These are phyloP conservation scores for Spermophilus dauricus DNA, from an alignment of 2,113 vertebrate genomes.

Conservation along the genomic window DNA sequence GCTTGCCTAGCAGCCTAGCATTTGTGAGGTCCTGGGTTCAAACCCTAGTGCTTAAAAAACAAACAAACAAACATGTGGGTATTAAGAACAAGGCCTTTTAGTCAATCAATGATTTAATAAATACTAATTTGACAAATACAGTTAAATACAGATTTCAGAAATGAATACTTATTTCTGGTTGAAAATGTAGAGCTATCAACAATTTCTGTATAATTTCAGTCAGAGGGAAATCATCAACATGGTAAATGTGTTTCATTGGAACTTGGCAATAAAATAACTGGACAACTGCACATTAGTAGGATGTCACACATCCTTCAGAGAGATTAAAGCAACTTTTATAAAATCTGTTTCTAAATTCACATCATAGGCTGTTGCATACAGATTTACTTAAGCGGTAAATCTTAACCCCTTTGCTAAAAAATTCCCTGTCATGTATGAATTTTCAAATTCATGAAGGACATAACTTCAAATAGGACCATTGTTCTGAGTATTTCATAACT, in stretches of 20 bases:
- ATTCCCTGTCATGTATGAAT: not conserved
- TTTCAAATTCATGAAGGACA: slow-evolving; percentile 10
- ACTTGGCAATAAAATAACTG: not conserved
- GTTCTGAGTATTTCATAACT: not conserved
- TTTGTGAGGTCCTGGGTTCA: no score
- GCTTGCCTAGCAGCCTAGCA: no score
- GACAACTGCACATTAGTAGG: not conserved
- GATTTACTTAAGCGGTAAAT: not conserved
- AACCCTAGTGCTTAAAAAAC: no score
- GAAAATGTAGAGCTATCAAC: slow-evolving; percentile 22
- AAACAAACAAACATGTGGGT: no score
- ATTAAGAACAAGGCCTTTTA: not conserved
- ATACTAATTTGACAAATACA: not conserved
- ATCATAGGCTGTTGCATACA: not conserved
- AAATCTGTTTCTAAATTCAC: slow-evolving; percentile 24
- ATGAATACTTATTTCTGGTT: not conserved
- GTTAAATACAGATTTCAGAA: not conserved
- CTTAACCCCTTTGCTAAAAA: not conserved
- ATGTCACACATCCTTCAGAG: not conserved
- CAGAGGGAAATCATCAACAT: not conserved
- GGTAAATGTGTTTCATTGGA: not conserved
- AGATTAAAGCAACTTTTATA: not conserved
- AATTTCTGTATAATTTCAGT: slow-evolving; percentile 9
- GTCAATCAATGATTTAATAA: not conserved
- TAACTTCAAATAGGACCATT: not conserved